Conservation (phyloP, 30 jellyfish, hydroid and myxozoan species). For the Chrysaora quinquecirrha region DNA sequence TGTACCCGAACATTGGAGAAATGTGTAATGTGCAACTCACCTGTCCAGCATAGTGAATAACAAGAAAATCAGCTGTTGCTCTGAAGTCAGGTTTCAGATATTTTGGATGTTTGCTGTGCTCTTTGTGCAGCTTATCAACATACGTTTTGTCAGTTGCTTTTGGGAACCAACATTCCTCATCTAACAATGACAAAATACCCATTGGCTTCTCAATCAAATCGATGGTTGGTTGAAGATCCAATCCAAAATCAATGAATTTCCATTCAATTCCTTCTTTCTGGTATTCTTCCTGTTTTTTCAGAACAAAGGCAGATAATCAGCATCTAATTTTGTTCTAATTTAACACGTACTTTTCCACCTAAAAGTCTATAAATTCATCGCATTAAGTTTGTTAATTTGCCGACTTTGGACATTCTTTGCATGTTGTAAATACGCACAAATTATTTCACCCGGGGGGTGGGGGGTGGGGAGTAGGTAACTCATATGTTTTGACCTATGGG, state of each 20-base stretch:
- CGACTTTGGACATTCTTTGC: too few species aligned
- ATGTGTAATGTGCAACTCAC: too few species aligned
- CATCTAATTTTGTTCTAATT: too few species aligned
- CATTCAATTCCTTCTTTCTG: constrained; percentile 99
- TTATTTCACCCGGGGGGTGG: too few species aligned
- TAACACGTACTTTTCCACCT: too few species aligned
- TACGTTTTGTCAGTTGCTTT: constrained; percentile 99
- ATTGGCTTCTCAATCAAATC: constrained; percentile 99
- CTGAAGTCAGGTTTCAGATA: constrained; percentile 98
- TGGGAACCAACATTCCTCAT: constrained; percentile 99
- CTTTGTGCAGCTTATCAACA: constrained; percentile 89
- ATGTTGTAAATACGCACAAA: too few species aligned
- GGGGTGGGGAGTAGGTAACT: too few species aligned
- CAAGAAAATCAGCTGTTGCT: constrained; percentile 95
- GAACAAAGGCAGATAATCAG: too few species aligned
- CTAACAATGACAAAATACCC: constrained; percentile 97
- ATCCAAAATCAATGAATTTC: constrained; percentile 99
- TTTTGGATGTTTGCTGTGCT: constrained; percentile 95
- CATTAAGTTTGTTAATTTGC: too few species aligned
- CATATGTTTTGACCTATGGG: too few species aligned
- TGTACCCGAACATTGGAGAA: too few species aligned
- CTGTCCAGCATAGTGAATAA: constrained; percentile 99
- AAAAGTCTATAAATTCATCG: too few species aligned
- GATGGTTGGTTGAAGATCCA: constrained; percentile 98
- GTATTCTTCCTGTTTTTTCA: constrained; percentile 96